phyloP scores from a whole-genome alignment of 2,797 vertebrate genomes.

The Enteromius anoplus region DNA sequence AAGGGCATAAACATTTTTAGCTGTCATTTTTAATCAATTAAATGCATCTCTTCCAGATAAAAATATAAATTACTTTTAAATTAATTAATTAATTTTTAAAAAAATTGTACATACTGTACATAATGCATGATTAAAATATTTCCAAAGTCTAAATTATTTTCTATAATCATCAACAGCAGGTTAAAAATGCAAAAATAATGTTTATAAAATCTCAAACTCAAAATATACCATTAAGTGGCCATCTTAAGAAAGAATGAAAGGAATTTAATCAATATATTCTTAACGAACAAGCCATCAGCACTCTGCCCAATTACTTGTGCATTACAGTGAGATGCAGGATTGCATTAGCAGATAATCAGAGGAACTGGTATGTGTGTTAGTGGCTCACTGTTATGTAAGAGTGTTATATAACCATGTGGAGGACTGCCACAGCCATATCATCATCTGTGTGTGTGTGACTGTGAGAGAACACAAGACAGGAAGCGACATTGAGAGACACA shows the following conservation, averaged over 20 bases:
- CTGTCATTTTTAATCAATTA: background rate
- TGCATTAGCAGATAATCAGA: slow-evolving; percentile 17
- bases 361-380: slow-evolving; percentile 30
- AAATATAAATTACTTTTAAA: background rate
- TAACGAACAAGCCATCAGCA: background rate
- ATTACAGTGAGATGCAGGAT: slow-evolving; percentile 13
- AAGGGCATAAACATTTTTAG: background rate
- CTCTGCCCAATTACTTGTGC: background rate
- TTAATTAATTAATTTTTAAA: no score
- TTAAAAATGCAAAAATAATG: background rate
- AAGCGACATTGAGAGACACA: slow-evolving; percentile 18
- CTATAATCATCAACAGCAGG: background rate
- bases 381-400: slow-evolving; percentile 24
- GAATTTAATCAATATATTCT: background rate
- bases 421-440: slow-evolving; percentile 42
- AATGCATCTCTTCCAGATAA: background rate
- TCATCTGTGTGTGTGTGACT: slow-evolving; percentile 5
- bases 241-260: background rate
- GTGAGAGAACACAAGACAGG: slow-evolving; percentile 7
- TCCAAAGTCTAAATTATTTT: background rate
- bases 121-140: background rate
- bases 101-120: background rate
- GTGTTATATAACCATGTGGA: slow-evolving; percentile 58
- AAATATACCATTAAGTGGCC: background rate
- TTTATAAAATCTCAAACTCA: background rate